These are phyloP conservation scores for Bradynema listronoti DNA, from an alignment of 1,140 invertebrate species.

Conservation along the genomic window DNA sequence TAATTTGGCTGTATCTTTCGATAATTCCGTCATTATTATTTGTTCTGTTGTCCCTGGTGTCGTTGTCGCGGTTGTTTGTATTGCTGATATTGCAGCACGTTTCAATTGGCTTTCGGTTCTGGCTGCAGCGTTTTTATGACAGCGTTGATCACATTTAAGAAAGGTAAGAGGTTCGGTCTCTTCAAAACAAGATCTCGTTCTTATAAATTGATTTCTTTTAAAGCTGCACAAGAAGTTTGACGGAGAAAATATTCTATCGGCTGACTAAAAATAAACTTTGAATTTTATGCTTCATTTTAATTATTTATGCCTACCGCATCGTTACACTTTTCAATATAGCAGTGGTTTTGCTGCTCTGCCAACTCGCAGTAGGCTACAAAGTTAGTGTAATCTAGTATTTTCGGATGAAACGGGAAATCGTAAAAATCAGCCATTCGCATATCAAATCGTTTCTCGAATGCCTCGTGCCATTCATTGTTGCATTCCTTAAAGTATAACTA, in stretches of 20 bases:
- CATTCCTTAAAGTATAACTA: conserved; percentile 39
- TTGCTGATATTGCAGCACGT: no score
- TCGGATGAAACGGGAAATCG: conserved; percentile 56
- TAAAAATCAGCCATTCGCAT: conserved; percentile 53
- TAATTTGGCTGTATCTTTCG: no score
- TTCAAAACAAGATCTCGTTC: conserved; percentile 42
- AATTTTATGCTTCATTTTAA: not conserved
- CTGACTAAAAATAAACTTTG: conserved; percentile 29
- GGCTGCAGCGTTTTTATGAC: conserved; percentile 39
- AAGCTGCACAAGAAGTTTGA: conserved; percentile 56
- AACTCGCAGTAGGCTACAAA: conserved; percentile 49
- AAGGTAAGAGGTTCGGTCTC: conserved; percentile 55
- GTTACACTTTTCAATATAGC: conserved; percentile 50
- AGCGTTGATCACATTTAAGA: conserved; percentile 54
- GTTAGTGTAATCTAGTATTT: conserved; percentile 42
- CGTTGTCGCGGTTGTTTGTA: no score
- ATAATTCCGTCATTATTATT: no score
- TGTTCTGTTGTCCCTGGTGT: no score
- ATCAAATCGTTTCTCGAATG: conserved; percentile 44
- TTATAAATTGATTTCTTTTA: conserved; percentile 47
- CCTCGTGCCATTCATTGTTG: conserved; percentile 46
- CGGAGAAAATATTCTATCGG: conserved; percentile 56
- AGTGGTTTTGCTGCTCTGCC: conserved; percentile 52
- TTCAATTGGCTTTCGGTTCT: no score
- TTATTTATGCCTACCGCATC: conserved; percentile 39